Evolutionary conservation across 2,797 vertebrate genomes (phyloP), one percentile per base, ranked within the genome.

Genomic region (Sternarchorhynchus goeldii): DNA sequence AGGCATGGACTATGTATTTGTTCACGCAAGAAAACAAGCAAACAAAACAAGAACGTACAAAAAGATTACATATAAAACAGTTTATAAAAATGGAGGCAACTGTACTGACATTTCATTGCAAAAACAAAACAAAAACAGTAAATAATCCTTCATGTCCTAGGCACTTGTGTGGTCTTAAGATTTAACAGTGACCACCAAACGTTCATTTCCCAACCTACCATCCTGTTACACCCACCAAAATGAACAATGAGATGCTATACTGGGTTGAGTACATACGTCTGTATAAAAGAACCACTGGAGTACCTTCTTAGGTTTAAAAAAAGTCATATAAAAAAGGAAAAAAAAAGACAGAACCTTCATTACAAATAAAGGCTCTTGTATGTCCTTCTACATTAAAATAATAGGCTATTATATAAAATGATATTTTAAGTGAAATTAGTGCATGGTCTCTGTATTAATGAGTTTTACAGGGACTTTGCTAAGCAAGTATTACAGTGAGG

Each of bases 91-190:
- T 56, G 88, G 89, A 94, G 91, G 90, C 91, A 90, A 84, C 90
- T 86, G 89, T 88, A 91, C 89, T 86, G 88, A 91, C 92, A 91
- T 91, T 88, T 92, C 88, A 90, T 83, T 80, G 87, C 90, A 93
- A 93, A 93, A 92, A 87, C 83, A 75, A 80, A 85, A 76, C 86
- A 66, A 31, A 83, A 78, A 78, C 77, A 79, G 77, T 76, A 91
- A 92, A 90, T 89, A 93, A 94, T 96, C 96, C 96, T 97, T 98
- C 96, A 96, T 96, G 94, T 92, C 92, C 92, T 93, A 97, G 97
- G 96, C 96, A 98, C 96, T 97, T 96, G 87, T 96, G 87, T 85
- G 84, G 63, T 73, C 62, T 58, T 62, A 85, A 72, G 83, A 90
- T 81, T 84, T 59, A 86, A 79, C 82, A 80, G 82, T 85, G 86